These are phyloP conservation scores for Hippocampus barbouri DNA, from an alignment of 2,113 vertebrate genomes.

Conservation along the genomic window DNA sequence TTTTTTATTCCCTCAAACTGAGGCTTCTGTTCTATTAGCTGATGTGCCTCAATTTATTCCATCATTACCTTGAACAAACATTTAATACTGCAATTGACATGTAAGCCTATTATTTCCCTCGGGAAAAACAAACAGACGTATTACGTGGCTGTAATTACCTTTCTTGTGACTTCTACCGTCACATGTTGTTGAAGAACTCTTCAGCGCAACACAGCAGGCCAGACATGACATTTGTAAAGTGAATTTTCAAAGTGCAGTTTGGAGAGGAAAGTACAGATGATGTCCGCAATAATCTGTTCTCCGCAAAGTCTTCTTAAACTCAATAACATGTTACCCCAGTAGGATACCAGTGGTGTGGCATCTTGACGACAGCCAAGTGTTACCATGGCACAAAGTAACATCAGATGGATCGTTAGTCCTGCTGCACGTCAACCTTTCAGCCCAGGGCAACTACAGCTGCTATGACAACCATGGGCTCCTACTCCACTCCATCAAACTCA, in stretches of 20 bases:
- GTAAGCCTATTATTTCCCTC: too few species aligned
- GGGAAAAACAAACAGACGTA: too few species aligned
- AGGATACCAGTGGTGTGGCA: slow-evolving; percentile 69
- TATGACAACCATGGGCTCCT: slow-evolving; percentile 57
- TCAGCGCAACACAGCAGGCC: background rate
- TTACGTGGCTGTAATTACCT: too few species aligned
- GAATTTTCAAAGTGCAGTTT: background rate
- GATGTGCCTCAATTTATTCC: too few species aligned
- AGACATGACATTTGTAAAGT: background rate
- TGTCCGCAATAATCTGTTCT: background rate
- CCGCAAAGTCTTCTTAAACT: background rate
- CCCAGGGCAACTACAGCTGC: slow-evolving; percentile 78
- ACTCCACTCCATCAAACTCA: slow-evolving; percentile 58
- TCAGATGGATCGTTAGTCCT: slow-evolving; percentile 64
- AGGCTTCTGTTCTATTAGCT: background rate
- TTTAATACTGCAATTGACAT: too few species aligned
- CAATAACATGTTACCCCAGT: slow-evolving; percentile 19
- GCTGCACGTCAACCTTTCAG: slow-evolving; percentile 47
- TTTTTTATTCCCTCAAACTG: background rate
- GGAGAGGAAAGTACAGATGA: background rate
- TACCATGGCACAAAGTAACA: slow-evolving; percentile 50
- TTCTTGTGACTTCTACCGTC: too few species aligned
- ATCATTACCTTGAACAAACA: too few species aligned
- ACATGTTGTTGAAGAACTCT: too few species aligned
- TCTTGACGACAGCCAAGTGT: slow-evolving; percentile 55